Percentiles rank a stretch among this genome's conserved stretches.
These are phyloP conservation scores for Leucoma salicis DNA, from an alignment of 2,888 invertebrate species.

Conservation along the genomic window DNA sequence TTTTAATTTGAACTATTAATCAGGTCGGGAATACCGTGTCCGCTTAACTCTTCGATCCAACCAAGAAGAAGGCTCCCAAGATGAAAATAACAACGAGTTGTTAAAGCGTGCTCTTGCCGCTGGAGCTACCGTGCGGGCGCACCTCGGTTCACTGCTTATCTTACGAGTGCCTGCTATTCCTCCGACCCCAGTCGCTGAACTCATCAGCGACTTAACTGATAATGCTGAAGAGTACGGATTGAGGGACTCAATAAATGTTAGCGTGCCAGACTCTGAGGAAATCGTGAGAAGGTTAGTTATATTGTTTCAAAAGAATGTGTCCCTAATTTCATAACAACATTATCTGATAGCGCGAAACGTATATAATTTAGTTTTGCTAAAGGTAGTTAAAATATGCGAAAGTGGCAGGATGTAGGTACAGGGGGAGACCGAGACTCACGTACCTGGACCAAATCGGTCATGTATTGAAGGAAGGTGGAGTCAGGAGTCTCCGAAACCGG, in stretches of 20 bases:
- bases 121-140: constrained; percentile 55
- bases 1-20: no score
- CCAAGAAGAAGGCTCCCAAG: neutral
- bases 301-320: neutral
- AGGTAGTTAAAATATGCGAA: no score
- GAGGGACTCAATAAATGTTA: constrained; percentile 49
- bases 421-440: no score
- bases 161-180: constrained; percentile 56
- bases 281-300: constrained; percentile 54
- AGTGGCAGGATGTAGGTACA: no score
- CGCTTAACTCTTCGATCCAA: constrained; percentile 48
- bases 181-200: constrained; percentile 44
- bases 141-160: constrained; percentile 61
- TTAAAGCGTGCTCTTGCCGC: constrained; percentile 35
- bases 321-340: no score
- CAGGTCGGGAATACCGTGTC: constrained; percentile 53
- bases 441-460: no score
- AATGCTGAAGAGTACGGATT: constrained; percentile 50
- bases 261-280: constrained; percentile 65
- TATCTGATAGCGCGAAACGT: no score
- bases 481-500: no score
- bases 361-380: no score
- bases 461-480: no score
- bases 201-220: constrained; percentile 47
- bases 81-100: constrained; percentile 20